These are phyloP conservation scores for Gyrodactylus bullatarudis DNA, from an alignment of 1,140 invertebrate species.

Conservation along the genomic window DNA sequence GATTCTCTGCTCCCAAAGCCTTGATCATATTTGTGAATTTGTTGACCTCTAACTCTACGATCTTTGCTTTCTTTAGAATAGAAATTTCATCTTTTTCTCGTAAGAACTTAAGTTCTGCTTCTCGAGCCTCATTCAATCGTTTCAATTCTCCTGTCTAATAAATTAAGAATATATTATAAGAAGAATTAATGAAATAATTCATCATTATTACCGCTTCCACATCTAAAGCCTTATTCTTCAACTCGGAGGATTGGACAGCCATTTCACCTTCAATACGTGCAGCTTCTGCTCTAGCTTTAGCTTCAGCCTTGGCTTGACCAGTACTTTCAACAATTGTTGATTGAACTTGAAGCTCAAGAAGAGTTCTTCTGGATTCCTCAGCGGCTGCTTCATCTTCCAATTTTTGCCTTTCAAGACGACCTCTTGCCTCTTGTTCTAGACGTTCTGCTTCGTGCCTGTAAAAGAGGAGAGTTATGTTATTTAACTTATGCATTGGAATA, in stretches of 20 bases:
- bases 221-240: slow-evolving; percentile 21
- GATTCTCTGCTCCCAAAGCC: slow-evolving; percentile 21
- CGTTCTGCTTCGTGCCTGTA: slow-evolving; percentile 24
- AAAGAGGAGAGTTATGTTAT: slow-evolving; percentile 3
- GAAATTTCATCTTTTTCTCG: slow-evolving; percentile 22
- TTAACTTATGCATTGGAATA: slow-evolving; percentile 3
- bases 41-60: slow-evolving; percentile 18
- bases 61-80: slow-evolving; percentile 16
- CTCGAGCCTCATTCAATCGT: slow-evolving; percentile 19
- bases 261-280: slow-evolving; percentile 24
- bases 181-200: neutral
- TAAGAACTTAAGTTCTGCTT: slow-evolving; percentile 21
- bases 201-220: slow-evolving; percentile 21
- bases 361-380: slow-evolving; percentile 18
- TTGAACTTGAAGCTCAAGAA: slow-evolving; percentile 21
- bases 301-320: slow-evolving; percentile 25
- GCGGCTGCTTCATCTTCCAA: slow-evolving; percentile 23
- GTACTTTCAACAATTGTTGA: slow-evolving; percentile 16
- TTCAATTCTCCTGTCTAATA: slow-evolving; percentile 20
- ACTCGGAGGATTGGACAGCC: slow-evolving; percentile 23
- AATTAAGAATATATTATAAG: neutral
- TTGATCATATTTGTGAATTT: slow-evolving; percentile 23
- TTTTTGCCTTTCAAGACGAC: slow-evolving; percentile 23
- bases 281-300: slow-evolving; percentile 22
- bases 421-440: slow-evolving; percentile 25